Conservation (phyloP, 2,888 invertebrate species). For the Erannis defoliaria region DNA sequence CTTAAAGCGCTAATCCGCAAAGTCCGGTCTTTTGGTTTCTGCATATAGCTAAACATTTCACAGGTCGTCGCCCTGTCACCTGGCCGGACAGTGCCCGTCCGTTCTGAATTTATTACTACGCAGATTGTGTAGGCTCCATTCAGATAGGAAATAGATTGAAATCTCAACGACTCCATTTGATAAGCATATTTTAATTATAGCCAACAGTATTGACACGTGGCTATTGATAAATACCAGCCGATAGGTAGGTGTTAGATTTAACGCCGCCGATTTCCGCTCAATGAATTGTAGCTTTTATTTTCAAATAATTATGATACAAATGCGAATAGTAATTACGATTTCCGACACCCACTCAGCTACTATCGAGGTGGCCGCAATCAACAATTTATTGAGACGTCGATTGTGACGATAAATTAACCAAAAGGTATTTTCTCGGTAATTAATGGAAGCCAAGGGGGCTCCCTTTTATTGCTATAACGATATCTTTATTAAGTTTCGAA, state of each 20-base stretch:
- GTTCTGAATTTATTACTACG: slow-evolving; percentile 33
- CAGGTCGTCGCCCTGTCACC: slow-evolving; percentile 32
- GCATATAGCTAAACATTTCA: slow-evolving; percentile 22
- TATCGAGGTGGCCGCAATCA: slow-evolving; percentile 63
- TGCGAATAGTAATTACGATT: slow-evolving; percentile 59
- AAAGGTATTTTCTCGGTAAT: slow-evolving; percentile 71
- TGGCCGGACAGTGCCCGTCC: slow-evolving; percentile 25
- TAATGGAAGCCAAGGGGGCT: slow-evolving; percentile 65
- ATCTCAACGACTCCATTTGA: slow-evolving; percentile 24
- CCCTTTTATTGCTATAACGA: slow-evolving; percentile 73
- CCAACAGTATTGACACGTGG: slow-evolving; percentile 18
- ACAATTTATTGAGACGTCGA: slow-evolving; percentile 74
- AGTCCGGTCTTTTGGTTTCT: slow-evolving; percentile 13
- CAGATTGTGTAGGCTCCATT: slow-evolving; percentile 24
- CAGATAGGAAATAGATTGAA: slow-evolving; percentile 27
- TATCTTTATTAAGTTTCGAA: slow-evolving; percentile 73
- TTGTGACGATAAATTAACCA: slow-evolving; percentile 70
- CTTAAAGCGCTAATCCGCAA: slow-evolving; percentile 6
- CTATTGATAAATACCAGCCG: slow-evolving; percentile 24
- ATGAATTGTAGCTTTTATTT: slow-evolving; percentile 27
- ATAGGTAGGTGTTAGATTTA: slow-evolving; percentile 19
- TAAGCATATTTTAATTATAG: slow-evolving; percentile 22
- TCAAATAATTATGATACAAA: slow-evolving; percentile 43
- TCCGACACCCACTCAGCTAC: slow-evolving; percentile 58
- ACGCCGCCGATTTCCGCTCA: slow-evolving; percentile 13